Conservation (phyloP, 2,113 vertebrate species). For the Hassar affinis region DNA sequence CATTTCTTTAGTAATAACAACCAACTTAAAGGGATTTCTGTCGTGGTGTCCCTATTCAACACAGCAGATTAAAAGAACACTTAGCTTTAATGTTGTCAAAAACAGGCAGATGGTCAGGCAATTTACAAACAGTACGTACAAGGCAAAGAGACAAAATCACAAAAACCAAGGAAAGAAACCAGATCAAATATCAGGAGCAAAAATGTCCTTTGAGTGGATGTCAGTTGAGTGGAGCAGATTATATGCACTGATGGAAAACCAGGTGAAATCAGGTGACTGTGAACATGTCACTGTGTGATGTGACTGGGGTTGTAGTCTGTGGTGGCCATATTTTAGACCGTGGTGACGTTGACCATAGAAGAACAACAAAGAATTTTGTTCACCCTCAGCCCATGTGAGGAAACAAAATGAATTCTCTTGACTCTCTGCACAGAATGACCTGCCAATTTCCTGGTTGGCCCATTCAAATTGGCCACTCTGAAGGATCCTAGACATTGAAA, state of each 20-base stretch:
- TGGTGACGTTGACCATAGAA: no score
- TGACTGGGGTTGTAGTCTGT: background rate
- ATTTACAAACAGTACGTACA: background rate
- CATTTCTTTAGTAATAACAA: background rate
- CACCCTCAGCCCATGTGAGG: no score
- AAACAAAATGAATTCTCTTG: no score
- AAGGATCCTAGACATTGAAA: no score
- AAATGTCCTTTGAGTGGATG: no score
- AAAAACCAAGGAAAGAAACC: background rate
- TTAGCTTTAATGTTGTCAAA: background rate
- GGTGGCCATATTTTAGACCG: no score
- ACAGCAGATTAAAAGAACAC: no score
- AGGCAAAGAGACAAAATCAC: background rate
- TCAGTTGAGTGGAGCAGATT: background rate
- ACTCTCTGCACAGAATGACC: no score
- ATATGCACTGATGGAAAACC: background rate
- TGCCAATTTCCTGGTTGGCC: no score
- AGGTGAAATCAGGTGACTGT: background rate
- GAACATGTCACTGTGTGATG: background rate
- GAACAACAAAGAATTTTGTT: no score
- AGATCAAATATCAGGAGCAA: background rate
- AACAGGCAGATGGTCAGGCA: background rate
- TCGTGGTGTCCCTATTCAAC: no score
- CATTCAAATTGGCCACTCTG: no score
- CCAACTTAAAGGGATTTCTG: background rate